Evolutionary conservation across 2,113 vertebrate genomes (phyloP).

Genomic region (Stegostoma tigrinum): DNA sequence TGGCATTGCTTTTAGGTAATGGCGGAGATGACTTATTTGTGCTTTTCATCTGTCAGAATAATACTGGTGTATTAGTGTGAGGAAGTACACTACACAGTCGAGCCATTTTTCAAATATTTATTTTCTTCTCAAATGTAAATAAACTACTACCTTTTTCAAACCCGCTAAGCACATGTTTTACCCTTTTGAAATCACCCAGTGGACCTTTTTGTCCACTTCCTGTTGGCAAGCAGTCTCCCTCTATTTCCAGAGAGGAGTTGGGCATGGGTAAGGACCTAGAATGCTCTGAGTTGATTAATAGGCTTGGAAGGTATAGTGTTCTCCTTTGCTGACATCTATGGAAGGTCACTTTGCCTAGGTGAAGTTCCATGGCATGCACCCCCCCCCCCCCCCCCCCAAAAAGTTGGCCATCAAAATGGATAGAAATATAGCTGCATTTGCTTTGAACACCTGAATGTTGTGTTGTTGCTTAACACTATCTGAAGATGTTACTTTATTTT

Average conservation of each 20-base stretch:
- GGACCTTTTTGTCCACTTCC: neutral
- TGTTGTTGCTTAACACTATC: neutral
- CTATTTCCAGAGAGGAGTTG: neutral
- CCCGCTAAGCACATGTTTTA: neutral
- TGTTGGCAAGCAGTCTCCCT: neutral
- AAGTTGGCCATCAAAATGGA: neutral
- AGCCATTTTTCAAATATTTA: neutral
- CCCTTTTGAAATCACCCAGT: neutral
- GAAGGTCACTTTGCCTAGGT: neutral
- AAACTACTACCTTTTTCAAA: neutral
- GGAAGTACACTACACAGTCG: neutral
- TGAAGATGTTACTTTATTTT: neutral
- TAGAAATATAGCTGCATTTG: neutral
- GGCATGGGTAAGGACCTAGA: neutral
- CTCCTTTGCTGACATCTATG: neutral
- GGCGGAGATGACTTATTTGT: neutral
- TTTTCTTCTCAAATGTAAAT: neutral
- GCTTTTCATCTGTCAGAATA: neutral
- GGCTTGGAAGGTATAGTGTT: neutral
- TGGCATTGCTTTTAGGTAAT: neutral
- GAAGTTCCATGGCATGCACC: neutral
- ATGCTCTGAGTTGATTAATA: neutral
- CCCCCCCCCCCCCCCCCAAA: no score
- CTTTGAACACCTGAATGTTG: neutral
- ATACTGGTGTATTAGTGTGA: neutral